phyloP scores from a whole-genome alignment of 2,113 vertebrate species.

The Origma solitaria region DNA sequence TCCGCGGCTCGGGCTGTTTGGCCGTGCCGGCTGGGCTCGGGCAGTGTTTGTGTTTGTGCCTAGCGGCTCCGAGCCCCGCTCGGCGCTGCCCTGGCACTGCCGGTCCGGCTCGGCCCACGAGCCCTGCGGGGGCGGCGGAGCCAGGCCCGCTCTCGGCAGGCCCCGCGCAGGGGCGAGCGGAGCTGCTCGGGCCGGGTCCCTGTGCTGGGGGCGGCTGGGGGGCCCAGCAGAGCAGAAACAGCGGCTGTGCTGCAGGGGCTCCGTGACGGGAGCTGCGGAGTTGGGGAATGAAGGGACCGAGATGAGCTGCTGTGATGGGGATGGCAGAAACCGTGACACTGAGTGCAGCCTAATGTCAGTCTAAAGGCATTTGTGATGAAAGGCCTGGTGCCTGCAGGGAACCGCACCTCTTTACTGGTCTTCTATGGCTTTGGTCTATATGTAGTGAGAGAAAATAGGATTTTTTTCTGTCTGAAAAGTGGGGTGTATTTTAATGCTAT shows the following conservation, averaged over 20 bases:
- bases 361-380: accelerated
- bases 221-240: accelerated
- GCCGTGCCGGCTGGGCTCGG: accelerated
- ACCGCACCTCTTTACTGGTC: neutral
- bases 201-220: neutral
- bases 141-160: neutral
- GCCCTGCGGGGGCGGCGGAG: accelerated
- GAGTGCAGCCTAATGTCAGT: accelerated
- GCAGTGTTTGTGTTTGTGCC: accelerated
- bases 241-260: accelerated
- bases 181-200: accelerated
- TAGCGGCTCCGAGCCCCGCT: accelerated
- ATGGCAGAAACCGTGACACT: accelerated
- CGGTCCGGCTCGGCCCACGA: accelerated
- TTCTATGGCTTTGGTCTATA: neutral
- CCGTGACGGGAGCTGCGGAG: accelerated
- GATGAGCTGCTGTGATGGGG: accelerated
- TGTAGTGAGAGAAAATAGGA: neutral
- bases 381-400: neutral
- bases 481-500: neutral
- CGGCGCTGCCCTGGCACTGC: neutral
- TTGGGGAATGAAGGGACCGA: accelerated
- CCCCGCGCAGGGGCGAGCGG: accelerated
- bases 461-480: neutral
- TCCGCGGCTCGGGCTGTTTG: neutral